phyloP scores from a whole-genome alignment of 2,888 invertebrate species.

The Lamproptera curius region DNA sequence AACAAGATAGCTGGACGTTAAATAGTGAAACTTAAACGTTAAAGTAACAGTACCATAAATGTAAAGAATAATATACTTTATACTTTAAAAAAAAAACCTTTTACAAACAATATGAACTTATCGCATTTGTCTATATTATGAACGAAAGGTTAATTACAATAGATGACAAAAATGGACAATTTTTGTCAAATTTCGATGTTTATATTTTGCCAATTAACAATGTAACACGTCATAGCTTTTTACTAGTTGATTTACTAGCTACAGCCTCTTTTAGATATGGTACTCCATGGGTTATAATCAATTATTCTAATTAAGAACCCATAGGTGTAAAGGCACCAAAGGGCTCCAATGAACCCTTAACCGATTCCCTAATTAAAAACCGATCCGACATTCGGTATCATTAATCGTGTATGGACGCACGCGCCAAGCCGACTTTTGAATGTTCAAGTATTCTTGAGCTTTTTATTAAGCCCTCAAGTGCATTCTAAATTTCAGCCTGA shows the following conservation, averaged over 20 bases:
- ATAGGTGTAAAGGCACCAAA: not conserved
- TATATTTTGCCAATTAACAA: not conserved
- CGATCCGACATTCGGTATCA: conserved; percentile 8
- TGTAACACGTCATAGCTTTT: not conserved
- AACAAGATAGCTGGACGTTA: too few species aligned
- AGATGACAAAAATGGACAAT: not conserved
- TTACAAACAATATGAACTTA: too few species aligned
- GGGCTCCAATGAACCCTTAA: conserved; percentile 2
- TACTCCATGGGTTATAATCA: not conserved
- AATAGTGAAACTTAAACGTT: too few species aligned
- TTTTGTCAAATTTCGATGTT: not conserved
- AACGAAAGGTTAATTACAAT: not conserved
- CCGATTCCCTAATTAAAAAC: conserved; percentile 10
- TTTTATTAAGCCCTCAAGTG: conserved; percentile 50
- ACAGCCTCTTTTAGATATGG: not conserved
- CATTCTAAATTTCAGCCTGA: conserved; percentile 41
- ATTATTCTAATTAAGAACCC: not conserved
- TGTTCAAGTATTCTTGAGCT: conserved; percentile 33
- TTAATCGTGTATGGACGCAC: conserved; percentile 23
- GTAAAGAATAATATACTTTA: too few species aligned
- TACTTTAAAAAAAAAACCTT: too few species aligned
- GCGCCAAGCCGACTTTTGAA: not conserved
- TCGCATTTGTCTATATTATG: too few species aligned
- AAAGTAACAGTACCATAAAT: too few species aligned
- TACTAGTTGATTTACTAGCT: not conserved